Evolutionary conservation across 2,888 invertebrate species (phyloP).

Genomic region (Amphipyra tragopoginis): DNA sequence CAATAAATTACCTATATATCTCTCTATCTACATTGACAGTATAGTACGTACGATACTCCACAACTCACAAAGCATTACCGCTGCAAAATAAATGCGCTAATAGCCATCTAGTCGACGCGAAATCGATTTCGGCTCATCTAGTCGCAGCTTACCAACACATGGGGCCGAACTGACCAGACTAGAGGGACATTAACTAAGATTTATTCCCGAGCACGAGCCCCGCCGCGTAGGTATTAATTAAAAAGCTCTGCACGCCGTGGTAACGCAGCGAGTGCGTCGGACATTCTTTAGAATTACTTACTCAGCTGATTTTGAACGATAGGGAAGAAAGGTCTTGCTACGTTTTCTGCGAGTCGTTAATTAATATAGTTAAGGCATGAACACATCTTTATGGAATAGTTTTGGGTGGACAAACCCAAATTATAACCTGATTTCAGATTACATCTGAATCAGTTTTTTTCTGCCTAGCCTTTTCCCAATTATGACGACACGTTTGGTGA

Average conservation of each 20-base stretch:
- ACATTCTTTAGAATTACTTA: constrained; percentile 73
- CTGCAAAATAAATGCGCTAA: constrained; percentile 52
- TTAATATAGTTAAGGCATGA: constrained; percentile 19
- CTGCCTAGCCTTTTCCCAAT: no score
- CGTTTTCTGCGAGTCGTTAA: constrained; percentile 23
- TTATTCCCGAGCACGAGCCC: constrained; percentile 77
- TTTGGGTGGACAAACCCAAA: not conserved
- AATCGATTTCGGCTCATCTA: constrained; percentile 73
- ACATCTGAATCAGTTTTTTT: no score
- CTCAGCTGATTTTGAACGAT: constrained; percentile 50
- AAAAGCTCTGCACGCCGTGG: constrained; percentile 79
- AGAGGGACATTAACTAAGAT: constrained; percentile 88
- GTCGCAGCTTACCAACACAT: constrained; percentile 72
- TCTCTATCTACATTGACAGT: no score
- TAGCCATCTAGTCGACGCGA: constrained; percentile 55
- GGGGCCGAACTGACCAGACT: constrained; percentile 79
- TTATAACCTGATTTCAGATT: no score
- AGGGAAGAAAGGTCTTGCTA: constrained; percentile 29
- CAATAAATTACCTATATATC: no score
- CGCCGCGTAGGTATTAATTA: constrained; percentile 83
- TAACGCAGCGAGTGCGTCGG: constrained; percentile 70
- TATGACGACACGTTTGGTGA: no score
- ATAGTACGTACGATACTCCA: constrained; percentile 4
- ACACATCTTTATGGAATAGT: not conserved
- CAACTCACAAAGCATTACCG: constrained; percentile 34